Conservation (phyloP, 2,888 invertebrate species). For the Malthinus flaveolus region DNA sequence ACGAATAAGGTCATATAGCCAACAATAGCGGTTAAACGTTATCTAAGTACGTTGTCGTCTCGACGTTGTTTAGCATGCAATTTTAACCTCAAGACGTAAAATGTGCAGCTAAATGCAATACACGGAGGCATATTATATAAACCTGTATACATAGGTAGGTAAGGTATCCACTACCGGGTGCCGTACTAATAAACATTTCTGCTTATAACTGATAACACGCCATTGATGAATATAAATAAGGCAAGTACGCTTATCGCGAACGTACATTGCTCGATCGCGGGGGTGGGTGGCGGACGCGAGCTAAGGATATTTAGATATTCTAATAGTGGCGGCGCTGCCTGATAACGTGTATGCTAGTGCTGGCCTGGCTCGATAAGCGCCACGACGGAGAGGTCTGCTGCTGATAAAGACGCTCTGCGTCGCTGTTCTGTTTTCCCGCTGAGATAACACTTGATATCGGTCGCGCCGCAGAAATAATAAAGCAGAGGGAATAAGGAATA, state of each 20-base stretch:
- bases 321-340: slow-evolving; percentile 54
- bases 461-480: slow-evolving; percentile 50
- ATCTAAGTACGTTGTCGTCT: slow-evolving; percentile 14
- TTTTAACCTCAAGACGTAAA: slow-evolving; percentile 24
- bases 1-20: slow-evolving; percentile 8
- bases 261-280: slow-evolving; percentile 45
- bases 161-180: slow-evolving; percentile 30
- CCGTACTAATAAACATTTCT: slow-evolving; percentile 51
- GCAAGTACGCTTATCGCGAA: slow-evolving; percentile 51
- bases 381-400: slow-evolving; percentile 51
- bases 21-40: slow-evolving; percentile 13
- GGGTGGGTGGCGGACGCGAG: slow-evolving; percentile 41
- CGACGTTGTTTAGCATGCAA: slow-evolving; percentile 21
- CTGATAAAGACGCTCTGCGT: slow-evolving; percentile 54
- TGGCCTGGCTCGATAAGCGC: slow-evolving; percentile 54
- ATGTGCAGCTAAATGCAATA: slow-evolving; percentile 27
- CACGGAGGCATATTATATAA: slow-evolving; percentile 26
- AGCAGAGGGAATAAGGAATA: slow-evolving; percentile 43
- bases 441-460: slow-evolving; percentile 47
- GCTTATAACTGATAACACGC: slow-evolving; percentile 54
- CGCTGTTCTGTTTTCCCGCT: slow-evolving; percentile 50
- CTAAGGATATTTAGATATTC: slow-evolving; percentile 57
- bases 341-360: slow-evolving; percentile 54
- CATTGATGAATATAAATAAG: slow-evolving; percentile 57
- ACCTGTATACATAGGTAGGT: slow-evolving; percentile 12